Evolutionary conservation across 2,113 vertebrate genomes (phyloP).

Genomic region (Carassius carassius): DNA sequence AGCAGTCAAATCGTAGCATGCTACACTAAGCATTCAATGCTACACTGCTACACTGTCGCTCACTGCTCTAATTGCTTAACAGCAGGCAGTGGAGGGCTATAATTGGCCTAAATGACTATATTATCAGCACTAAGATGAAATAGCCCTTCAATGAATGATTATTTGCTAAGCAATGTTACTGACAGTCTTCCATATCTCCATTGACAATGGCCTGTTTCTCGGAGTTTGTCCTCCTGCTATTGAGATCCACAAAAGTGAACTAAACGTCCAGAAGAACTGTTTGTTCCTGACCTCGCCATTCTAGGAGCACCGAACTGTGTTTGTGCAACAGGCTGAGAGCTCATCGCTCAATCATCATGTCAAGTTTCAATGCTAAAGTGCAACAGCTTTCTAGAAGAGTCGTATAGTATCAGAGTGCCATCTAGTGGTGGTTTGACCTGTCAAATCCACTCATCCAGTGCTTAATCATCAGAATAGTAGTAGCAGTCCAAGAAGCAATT

Average conservation of each 20-base stretch:
- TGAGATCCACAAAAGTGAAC: not conserved
- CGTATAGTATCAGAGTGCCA: conserved; percentile 68
- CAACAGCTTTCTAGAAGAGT: not conserved
- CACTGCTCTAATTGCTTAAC: not conserved
- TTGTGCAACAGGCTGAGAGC: conserved; percentile 1
- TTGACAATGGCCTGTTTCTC: not conserved
- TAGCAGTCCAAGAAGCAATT: not conserved
- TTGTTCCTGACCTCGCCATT: not conserved
- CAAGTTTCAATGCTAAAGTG: conserved; percentile 8
- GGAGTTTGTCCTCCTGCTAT: not conserved
- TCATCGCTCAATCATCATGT: conserved; percentile 1
- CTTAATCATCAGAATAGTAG: conserved; percentile 12
- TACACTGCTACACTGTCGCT: not conserved
- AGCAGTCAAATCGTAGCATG: not conserved
- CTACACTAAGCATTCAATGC: not conserved
- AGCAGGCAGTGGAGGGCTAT: not conserved
- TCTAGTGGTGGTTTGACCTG: conserved; percentile 59
- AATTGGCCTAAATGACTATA: not conserved
- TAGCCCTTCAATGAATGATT: not conserved
- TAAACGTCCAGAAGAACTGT: not conserved
- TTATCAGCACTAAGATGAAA: not conserved
- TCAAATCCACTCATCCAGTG: not conserved
- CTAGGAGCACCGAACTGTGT: not conserved
- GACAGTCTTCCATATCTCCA: not conserved
- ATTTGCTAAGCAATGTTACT: not conserved